Percentiles rank a stretch among this genome's conserved stretches.
Conservation (phyloP, 2,113 vertebrate species). For the Gallinago undulata region DNA sequence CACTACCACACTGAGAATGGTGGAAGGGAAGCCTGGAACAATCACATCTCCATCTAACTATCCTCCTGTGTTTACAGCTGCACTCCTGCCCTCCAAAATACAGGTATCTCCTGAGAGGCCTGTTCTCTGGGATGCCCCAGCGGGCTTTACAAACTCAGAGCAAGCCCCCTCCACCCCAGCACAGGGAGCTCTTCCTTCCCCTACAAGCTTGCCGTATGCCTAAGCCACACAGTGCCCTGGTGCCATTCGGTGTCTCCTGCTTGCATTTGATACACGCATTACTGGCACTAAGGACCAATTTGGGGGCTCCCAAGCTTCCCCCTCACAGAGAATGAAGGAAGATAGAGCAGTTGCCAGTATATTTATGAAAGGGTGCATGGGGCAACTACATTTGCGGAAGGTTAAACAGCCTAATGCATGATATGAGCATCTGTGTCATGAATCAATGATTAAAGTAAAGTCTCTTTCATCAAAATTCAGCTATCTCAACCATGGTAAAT, state of each 20-base stretch:
- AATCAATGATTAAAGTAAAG: conserved; percentile 66
- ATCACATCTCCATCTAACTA: neutral
- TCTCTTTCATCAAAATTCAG: conserved; percentile 73
- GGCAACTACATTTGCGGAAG: conserved; percentile 44
- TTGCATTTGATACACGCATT: neutral
- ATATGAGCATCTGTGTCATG: conserved; percentile 51
- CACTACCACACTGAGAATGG: neutral
- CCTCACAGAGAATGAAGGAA: neutral
- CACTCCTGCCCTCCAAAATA: neutral
- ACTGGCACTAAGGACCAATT: neutral
- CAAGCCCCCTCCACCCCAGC: neutral
- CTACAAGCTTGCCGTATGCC: neutral
- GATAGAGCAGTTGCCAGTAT: conserved; percentile 34
- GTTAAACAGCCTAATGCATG: conserved; percentile 62
- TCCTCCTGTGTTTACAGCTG: neutral
- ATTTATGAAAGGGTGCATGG: neutral
- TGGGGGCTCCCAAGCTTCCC: neutral
- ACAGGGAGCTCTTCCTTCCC: neutral
- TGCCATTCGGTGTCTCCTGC: neutral
- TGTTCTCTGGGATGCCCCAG: neutral
- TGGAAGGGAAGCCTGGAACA: neutral
- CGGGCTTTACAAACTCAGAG: neutral
- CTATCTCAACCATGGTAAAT: conserved; percentile 67
- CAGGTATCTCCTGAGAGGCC: neutral
- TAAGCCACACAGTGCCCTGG: neutral